These are phyloP conservation scores for Drosophila koepferae DNA, from an alignment of 2,888 invertebrate species.

Conservation along the genomic window DNA sequence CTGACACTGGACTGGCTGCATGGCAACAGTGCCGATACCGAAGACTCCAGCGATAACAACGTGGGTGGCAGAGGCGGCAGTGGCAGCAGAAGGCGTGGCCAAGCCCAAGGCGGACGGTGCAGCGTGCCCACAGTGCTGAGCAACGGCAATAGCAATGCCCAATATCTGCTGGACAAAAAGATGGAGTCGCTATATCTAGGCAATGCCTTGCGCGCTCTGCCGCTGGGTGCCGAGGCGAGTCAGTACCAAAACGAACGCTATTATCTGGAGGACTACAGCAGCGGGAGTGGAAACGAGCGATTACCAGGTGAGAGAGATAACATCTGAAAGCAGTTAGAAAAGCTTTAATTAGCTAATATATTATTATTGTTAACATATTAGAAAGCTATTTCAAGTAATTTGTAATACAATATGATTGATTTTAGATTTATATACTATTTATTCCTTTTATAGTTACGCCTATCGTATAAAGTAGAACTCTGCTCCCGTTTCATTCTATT, in stretches of 20 bases:
- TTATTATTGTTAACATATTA: too few species aligned
- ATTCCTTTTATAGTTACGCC: not conserved
- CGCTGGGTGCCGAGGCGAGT: constrained; percentile 83
- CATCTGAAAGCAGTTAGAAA: not conserved
- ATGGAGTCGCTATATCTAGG: constrained; percentile 85
- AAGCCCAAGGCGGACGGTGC: constrained; percentile 77
- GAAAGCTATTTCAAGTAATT: too few species aligned
- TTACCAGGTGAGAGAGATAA: constrained; percentile 69
- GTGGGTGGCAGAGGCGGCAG: constrained; percentile 56
- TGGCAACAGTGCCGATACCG: constrained; percentile 79
- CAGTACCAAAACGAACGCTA: constrained; percentile 85
- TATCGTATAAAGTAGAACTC: not conserved
- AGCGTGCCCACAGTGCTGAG: constrained; percentile 81
- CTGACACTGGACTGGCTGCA: constrained; percentile 83
- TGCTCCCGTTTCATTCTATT: not conserved
- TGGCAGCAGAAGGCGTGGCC: constrained; percentile 48
- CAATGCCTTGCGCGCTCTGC: constrained; percentile 83
- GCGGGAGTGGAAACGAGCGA: constrained; percentile 80
- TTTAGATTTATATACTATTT: not conserved
- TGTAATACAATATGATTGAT: not conserved
- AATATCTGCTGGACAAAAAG: constrained; percentile 84
- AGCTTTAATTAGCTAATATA: too few species aligned
- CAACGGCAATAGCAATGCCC: constrained; percentile 64
- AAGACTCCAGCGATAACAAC: constrained; percentile 81
- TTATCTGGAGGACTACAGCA: constrained; percentile 84